phyloP scores from a whole-genome alignment of 2,888 invertebrate genomes.

The Phoenoteleia sp. region DNA sequence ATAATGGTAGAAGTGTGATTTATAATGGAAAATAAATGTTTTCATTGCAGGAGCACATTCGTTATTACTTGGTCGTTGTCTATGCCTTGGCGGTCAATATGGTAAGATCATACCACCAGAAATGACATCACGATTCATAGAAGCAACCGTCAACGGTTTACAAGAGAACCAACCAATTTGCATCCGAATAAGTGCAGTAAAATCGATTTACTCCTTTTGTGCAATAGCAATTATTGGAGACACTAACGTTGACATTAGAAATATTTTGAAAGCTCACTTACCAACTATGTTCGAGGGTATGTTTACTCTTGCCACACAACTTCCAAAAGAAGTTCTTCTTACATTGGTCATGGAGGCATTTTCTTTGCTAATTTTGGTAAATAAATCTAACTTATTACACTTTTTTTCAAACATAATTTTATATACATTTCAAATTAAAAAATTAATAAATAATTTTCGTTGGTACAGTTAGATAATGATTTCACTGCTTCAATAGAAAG shows the following conservation, averaged over 20 bases:
- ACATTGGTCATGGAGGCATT: constrained; percentile 83
- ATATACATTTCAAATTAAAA: too few species aligned
- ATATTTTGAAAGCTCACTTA: constrained; percentile 81
- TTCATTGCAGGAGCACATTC: constrained; percentile 85
- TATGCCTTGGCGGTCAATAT: constrained; percentile 88
- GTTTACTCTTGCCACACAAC: constrained; percentile 81
- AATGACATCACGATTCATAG: constrained; percentile 86
- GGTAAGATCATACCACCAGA: constrained; percentile 87
- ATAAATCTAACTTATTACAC: background rate
- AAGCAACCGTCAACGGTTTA: constrained; percentile 88
- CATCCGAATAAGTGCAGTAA: constrained; percentile 88
- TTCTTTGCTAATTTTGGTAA: constrained; percentile 82
- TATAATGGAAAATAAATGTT: too few species aligned
- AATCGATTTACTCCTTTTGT: constrained; percentile 87
- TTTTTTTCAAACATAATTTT: too few species aligned
- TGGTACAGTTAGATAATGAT: constrained; percentile 88
- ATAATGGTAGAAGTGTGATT: too few species aligned
- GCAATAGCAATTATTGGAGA: constrained; percentile 75
- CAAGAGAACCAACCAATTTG: constrained; percentile 87
- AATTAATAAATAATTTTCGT: too few species aligned
- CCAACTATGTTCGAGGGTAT: constrained; percentile 83
- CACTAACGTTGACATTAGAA: constrained; percentile 75
- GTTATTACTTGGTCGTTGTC: constrained; percentile 88
- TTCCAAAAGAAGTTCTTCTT: constrained; percentile 82
- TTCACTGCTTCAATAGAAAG: constrained; percentile 89